Conservation (phyloP, 1,140 invertebrate genomes). For the Nephila pilipes region DNA sequence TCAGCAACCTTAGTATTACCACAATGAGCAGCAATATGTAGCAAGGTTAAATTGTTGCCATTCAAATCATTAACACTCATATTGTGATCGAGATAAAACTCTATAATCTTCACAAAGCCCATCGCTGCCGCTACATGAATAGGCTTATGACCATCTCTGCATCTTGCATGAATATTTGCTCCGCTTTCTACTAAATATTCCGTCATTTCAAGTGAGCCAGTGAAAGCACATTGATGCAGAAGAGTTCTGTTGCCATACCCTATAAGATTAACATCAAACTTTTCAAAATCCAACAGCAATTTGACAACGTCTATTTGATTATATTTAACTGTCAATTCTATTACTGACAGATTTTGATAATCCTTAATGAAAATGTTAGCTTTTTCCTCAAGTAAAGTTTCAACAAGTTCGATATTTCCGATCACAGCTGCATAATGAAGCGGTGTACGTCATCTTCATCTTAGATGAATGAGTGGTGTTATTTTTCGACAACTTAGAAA, state of each 20-base stretch:
- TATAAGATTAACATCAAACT: constrained; percentile 4
- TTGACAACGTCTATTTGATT: constrained; percentile 42
- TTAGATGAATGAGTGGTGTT: too few species aligned
- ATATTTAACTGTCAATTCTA: neutral
- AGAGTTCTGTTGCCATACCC: neutral
- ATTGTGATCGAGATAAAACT: neutral
- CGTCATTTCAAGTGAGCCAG: too few species aligned
- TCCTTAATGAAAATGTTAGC: neutral
- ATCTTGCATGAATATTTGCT: too few species aligned
- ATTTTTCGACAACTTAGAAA: too few species aligned
- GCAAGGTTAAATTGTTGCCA: too few species aligned
- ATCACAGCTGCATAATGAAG: constrained; percentile 75
- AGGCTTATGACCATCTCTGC: too few species aligned
- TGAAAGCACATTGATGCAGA: constrained; percentile 30
- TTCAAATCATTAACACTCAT: neutral
- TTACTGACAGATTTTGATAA: neutral
- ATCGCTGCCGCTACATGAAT: neutral
- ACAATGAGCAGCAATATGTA: too few species aligned
- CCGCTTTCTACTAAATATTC: too few species aligned
- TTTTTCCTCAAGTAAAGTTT: constrained; percentile 16
- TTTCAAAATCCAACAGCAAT: neutral
- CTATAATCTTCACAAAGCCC: neutral
- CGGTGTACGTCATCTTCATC: neutral
- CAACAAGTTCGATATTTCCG: constrained; percentile 79
- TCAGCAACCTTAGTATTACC: too few species aligned